phyloP scores from a whole-genome alignment of 1,140 invertebrate species.

The Drosophila dunni region DNA sequence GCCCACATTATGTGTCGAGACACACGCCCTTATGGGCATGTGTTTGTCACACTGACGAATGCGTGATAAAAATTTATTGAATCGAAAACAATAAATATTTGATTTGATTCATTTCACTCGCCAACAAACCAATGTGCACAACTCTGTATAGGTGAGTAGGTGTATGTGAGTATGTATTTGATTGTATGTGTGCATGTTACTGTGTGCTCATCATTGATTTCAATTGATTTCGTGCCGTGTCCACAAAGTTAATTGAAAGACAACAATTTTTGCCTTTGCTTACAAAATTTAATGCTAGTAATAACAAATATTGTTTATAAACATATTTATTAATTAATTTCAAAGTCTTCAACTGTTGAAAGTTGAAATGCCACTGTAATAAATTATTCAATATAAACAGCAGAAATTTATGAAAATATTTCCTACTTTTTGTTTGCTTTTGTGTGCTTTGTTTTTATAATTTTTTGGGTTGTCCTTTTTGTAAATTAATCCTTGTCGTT shows the following conservation, averaged over 20 bases:
- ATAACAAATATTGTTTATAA: conserved; percentile 23
- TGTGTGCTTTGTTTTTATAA: too few species aligned
- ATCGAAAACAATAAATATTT: conserved; percentile 83
- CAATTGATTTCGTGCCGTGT: conserved; percentile 66
- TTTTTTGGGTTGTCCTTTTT: conserved; percentile 1
- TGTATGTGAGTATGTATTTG: not conserved
- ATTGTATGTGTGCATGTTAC: not conserved
- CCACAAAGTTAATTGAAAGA: conserved; percentile 71
- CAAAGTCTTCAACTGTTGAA: not conserved
- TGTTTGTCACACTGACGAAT: conserved; percentile 56
- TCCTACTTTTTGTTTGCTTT: conserved; percentile 34
- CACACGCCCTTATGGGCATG: conserved; percentile 44
- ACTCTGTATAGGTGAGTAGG: too few species aligned
- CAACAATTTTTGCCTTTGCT: conserved; percentile 36
- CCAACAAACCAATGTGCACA: conserved; percentile 12
- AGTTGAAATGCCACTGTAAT: not conserved
- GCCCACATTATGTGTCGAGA: conserved; percentile 16
- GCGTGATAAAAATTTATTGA: conserved; percentile 82
- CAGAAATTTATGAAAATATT: conserved; percentile 35
- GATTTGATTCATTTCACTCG: conserved; percentile 77
- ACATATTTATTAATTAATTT: conserved; percentile 4
- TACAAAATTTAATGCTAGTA: not conserved
- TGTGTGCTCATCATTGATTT: conserved; percentile 62
- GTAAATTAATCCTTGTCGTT: conserved; percentile 61
- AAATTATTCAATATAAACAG: conserved; percentile 13